phyloP scores from a whole-genome alignment of 2,797 vertebrate species.

The Atherinosoma microstoma region DNA sequence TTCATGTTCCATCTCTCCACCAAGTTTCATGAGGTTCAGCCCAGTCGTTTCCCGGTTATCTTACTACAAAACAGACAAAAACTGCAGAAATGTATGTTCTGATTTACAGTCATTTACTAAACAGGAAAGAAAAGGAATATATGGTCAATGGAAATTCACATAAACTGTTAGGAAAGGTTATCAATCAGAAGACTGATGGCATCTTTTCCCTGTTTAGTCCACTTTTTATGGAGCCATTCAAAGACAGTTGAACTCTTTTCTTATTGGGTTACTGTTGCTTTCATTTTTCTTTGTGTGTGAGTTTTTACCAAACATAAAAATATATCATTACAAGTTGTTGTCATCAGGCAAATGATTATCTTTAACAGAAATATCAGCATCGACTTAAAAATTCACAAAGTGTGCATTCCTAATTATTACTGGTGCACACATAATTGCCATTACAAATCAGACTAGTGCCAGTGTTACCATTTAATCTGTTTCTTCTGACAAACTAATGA shows the following conservation, averaged over 20 bases:
- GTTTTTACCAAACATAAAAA: no score
- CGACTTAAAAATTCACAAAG: no score
- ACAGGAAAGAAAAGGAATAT: constrained; percentile 17
- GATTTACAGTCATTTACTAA: constrained; percentile 29
- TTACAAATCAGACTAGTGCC: constrained; percentile 31
- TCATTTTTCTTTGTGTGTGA: constrained; percentile 8
- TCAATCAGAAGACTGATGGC: constrained; percentile 11
- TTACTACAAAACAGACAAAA: background rate
- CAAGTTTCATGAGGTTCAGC: background rate
- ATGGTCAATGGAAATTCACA: constrained; percentile 11
- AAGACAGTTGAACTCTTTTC: constrained; percentile 11
- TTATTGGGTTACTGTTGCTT: constrained; percentile 12
- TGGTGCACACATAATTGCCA: no score
- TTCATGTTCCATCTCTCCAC: background rate
- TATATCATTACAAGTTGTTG: no score
- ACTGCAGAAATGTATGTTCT: background rate
- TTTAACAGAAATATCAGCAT: no score
- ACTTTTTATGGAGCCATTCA: constrained; percentile 27
- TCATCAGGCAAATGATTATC: no score
- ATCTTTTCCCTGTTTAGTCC: constrained; percentile 28
- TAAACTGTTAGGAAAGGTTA: constrained; percentile 8
- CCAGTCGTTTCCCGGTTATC: background rate
- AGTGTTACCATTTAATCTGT: background rate
- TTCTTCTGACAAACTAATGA: constrained; percentile 3
- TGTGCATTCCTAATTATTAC: no score